Percentiles rank a stretch among this genome's conserved stretches.
Evolutionary conservation across 2,113 vertebrate species (phyloP).

Genomic region (Rhinoderma darwinii): DNA sequence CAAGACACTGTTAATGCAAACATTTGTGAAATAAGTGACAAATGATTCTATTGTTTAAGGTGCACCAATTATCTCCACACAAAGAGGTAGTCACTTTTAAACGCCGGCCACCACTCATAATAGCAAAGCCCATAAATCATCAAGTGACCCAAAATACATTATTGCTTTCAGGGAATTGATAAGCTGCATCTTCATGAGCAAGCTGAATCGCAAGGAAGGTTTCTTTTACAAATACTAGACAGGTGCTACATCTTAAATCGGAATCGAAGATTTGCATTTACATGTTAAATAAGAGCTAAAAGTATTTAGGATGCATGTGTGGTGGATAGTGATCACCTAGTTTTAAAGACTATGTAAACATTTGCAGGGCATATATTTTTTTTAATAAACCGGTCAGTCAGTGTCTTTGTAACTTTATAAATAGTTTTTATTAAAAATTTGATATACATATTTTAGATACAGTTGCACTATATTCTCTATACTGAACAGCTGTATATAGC

Average conservation of each 20-base stretch:
- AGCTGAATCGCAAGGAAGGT: background rate
- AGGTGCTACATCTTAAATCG: background rate
- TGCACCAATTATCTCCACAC: background rate
- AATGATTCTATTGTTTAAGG: background rate
- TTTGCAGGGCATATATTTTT: no score
- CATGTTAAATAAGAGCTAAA: background rate
- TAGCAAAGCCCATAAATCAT: background rate
- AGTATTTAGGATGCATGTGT: background rate
- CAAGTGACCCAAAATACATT: background rate
- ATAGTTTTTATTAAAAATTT: no score
- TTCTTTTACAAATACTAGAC: background rate
- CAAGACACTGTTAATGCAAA: background rate
- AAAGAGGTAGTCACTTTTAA: background rate
- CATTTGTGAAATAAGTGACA: background rate
- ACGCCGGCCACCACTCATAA: background rate
- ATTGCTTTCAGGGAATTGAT: background rate
- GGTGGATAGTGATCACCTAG: background rate
- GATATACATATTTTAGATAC: no score
- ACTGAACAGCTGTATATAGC: no score
- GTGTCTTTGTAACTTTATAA: no score
- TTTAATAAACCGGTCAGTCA: no score
- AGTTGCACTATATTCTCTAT: no score
- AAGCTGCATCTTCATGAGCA: background rate
- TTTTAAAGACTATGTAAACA: no score
- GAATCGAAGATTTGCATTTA: background rate